phyloP scores from a whole-genome alignment of 2,797 vertebrate species.

The Choloepus didactylus region DNA sequence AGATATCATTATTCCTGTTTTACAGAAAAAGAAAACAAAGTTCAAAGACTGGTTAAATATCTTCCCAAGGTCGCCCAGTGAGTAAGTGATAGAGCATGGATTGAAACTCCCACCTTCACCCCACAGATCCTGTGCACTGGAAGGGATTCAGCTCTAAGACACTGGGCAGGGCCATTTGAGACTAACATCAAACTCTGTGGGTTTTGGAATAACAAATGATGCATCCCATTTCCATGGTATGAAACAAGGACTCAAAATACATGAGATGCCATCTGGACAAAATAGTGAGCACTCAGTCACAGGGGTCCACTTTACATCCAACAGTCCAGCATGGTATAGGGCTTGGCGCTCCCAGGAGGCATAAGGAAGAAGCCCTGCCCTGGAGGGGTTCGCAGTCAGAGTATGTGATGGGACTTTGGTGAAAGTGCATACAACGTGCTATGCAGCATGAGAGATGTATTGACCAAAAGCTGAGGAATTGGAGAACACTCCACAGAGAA shows the following conservation, averaged over 20 bases:
- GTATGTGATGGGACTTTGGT: background rate
- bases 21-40: background rate
- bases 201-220: background rate
- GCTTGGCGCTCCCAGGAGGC: background rate
- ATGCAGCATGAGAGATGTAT: background rate
- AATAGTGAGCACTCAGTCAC: background rate
- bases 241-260: conserved; percentile 24
- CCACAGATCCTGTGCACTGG: background rate
- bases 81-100: background rate
- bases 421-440: background rate
- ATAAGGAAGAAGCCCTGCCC: background rate
- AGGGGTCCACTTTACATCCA: background rate
- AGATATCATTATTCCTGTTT: background rate
- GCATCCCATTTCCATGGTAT: background rate
- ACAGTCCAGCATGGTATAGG: background rate
- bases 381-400: background rate
- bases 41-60: background rate
- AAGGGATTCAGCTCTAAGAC: background rate
- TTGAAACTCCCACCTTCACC: background rate
- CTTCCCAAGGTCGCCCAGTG: background rate
- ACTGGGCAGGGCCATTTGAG: background rate
- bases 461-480: background rate
- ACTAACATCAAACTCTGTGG: background rate
- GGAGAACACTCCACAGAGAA: background rate
- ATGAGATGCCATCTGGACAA: background rate